A percentile compares a stretch with the other conserved stretches of the same genome.
phyloP scores from a whole-genome alignment of 2,888 invertebrate genomes.

The Neria commutata region DNA sequence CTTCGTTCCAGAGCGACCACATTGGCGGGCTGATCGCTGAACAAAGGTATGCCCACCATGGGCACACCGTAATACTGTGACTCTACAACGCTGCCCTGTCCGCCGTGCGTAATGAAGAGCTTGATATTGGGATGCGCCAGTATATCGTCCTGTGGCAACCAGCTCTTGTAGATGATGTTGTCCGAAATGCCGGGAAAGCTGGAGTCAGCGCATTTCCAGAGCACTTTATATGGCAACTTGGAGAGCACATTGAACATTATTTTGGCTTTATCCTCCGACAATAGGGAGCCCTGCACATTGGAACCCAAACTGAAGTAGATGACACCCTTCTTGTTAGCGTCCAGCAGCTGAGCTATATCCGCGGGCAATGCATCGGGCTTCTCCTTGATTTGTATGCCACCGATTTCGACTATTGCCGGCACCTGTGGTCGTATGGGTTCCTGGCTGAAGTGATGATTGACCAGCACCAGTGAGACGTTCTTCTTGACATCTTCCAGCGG shows the following conservation, averaged over 20 bases:
- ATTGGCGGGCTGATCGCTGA: conserved; percentile 80
- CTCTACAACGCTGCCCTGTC: conserved; percentile 78
- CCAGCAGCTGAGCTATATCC: conserved; percentile 40
- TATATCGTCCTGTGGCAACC: conserved; percentile 72
- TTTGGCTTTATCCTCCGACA: conserved; percentile 60
- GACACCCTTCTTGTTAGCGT: conserved; percentile 55
- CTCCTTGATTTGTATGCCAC: conserved; percentile 51
- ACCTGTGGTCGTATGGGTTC: conserved; percentile 47
- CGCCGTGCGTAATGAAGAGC: conserved; percentile 58
- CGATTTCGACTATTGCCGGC: conserved; percentile 47
- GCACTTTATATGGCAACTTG: conserved; percentile 66
- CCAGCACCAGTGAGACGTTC: conserved; percentile 46
- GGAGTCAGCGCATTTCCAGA: conserved; percentile 71
- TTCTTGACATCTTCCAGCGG: conserved; percentile 40
- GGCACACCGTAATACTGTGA: conserved; percentile 81
- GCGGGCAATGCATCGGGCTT: conserved; percentile 43
- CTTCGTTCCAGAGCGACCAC: conserved; percentile 73
- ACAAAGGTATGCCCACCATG: conserved; percentile 76
- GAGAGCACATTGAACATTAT: conserved; percentile 66
- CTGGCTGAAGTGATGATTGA: conserved; percentile 46
- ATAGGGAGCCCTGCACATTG: conserved; percentile 41
- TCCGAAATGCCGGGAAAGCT: conserved; percentile 53
- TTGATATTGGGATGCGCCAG: conserved; percentile 75
- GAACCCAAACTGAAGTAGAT: conserved; percentile 60
- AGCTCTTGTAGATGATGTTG: conserved; percentile 58